Evolutionary conservation across 2,888 invertebrate species (phyloP).

Genomic region (Pinctada fucata): DNA sequence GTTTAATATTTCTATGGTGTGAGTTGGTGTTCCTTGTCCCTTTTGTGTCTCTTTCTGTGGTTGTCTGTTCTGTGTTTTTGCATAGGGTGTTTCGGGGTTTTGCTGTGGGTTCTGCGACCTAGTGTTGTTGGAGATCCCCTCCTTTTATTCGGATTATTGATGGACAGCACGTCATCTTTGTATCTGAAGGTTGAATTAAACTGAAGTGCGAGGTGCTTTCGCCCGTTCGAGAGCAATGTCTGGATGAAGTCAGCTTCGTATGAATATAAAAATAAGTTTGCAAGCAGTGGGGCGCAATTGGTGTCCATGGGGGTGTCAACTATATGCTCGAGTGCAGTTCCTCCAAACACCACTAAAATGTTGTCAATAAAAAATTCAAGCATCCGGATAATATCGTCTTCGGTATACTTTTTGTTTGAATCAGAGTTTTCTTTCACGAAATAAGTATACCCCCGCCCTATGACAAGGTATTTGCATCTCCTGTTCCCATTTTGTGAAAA

Average conservation of each 20-base stretch:
- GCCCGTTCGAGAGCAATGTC: not conserved
- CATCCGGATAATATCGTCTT: not conserved
- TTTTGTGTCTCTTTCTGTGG: no score
- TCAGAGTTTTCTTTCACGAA: not conserved
- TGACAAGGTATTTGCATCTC: not conserved
- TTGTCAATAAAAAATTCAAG: not conserved
- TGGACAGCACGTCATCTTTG: not conserved
- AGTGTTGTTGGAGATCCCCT: no score
- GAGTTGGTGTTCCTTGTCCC: no score
- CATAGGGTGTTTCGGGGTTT: no score
- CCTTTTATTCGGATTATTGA: not conserved
- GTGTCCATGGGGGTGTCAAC: not conserved
- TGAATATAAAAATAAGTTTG: not conserved
- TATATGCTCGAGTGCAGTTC: not conserved
- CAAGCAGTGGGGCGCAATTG: not conserved
- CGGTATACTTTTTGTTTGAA: not conserved
- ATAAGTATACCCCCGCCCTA: not conserved
- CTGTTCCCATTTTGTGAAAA: not conserved
- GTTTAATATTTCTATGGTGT: no score
- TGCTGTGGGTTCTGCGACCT: no score
- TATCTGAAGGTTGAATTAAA: not conserved
- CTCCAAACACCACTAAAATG: not conserved
- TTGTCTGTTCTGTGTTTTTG: no score
- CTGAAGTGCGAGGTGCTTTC: not conserved
- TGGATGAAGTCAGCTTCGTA: not conserved